Conservation (phyloP, 2,888 invertebrate species). For the Synanthedon myopaeformis region DNA sequence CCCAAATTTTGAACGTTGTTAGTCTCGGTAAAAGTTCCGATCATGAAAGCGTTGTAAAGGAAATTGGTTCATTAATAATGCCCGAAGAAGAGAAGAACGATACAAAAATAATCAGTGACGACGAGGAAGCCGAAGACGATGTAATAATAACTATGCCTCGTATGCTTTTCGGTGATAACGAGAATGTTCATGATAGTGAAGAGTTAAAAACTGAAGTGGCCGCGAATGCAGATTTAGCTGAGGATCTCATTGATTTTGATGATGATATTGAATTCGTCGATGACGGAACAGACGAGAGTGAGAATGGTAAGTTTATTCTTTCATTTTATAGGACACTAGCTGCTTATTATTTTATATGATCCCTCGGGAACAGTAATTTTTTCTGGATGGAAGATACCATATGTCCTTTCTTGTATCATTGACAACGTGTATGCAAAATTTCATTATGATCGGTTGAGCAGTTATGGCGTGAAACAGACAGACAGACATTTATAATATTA, state of each 20-base stretch:
- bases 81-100: constrained; percentile 7
- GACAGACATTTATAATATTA: no score
- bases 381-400: no score
- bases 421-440: no score
- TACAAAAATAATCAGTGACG: constrained; percentile 2
- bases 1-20: background rate
- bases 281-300: constrained; percentile 20
- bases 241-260: constrained; percentile 33
- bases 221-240: constrained; percentile 21
- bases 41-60: background rate
- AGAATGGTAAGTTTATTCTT: background rate
- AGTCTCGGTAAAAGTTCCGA: background rate
- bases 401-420: no score
- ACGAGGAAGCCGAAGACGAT: constrained; percentile 5
- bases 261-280: constrained; percentile 39
- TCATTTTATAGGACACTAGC: no score
- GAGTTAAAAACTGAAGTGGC: background rate
- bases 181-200: no score
- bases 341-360: no score
- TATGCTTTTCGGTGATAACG: no score
- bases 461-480: no score
- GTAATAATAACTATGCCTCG: no score
- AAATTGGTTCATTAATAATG: background rate
- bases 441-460: no score
- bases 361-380: no score